Percentiles rank a stretch among this genome's conserved stretches.
Conservation (phyloP, 2,113 vertebrate genomes). For the Tachysurus fulvidraco region DNA sequence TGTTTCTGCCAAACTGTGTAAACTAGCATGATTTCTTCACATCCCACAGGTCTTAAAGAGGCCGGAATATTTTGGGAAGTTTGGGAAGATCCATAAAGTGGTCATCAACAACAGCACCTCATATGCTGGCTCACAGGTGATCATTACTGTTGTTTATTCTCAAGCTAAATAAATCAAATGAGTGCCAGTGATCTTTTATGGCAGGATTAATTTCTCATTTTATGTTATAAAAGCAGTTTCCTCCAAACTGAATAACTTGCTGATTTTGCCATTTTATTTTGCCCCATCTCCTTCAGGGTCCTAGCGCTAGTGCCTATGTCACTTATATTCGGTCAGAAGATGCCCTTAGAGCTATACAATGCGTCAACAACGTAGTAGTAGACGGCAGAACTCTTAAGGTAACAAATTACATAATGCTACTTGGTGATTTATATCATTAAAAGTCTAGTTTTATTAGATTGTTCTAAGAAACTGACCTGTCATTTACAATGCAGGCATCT, state of each 20-base stretch:
- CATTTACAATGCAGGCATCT: slow-evolving; percentile 75
- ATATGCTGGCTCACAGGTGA: slow-evolving; percentile 91
- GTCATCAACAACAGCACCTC: slow-evolving; percentile 94
- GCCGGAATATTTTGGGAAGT: slow-evolving; percentile 92
- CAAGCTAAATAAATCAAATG: not conserved
- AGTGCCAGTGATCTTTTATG: not conserved
- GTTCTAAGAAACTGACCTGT: not conserved
- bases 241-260: not conserved
- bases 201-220: not conserved
- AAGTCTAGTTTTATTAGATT: not conserved
- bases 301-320: slow-evolving; percentile 89
- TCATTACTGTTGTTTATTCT: not conserved
- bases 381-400: slow-evolving; percentile 92
- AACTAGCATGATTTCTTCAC: slow-evolving; percentile 25
- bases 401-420: slow-evolving; percentile 7
- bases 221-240: too few species aligned
- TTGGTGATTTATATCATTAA: not conserved
- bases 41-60: slow-evolving; percentile 84
- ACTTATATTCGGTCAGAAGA: slow-evolving; percentile 91
- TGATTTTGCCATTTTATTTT: not conserved
- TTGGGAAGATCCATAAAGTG: slow-evolving; percentile 94
- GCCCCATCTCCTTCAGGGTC: slow-evolving; percentile 73
- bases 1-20: not conserved
- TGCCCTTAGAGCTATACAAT: slow-evolving; percentile 90
- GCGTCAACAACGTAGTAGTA: slow-evolving; percentile 89